Evolutionary conservation across 2,113 vertebrate genomes (phyloP), one percentile per base, ranked within the genome.

Genomic region (Rhinoderma darwinii): DNA sequence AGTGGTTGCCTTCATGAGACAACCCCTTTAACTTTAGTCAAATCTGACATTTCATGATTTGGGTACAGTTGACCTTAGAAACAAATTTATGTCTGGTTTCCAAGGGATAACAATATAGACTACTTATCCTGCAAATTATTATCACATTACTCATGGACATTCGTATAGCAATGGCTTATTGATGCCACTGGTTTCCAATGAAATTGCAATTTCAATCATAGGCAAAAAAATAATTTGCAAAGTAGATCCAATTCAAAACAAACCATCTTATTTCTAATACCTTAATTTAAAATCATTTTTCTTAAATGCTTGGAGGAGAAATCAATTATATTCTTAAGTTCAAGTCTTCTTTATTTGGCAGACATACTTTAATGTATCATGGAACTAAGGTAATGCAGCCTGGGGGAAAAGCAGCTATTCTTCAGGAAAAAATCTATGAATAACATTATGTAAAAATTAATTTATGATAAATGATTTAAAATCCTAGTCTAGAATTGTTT

Each of bases 361-460:
- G 83, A 44, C 47, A 30, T 72, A 43, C 61, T 88, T 18, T 90
- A 89, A 92, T 87, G 68, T 89, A 89, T 92, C 88, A 90, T 82
- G 89, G 84, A 85, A 89, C 81, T 86, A 92, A 84, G 88, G 79
- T 91, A 93, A 90, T 6, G 5, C 70, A 85, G 81, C 84, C 84
- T 82, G 70, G 88, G 90, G 90, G 89, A 92, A 92, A 89, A 75
- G 37, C 22, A 90, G 88, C 84, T 90, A 78, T 92, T 93, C 88
- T 91, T 91, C 87, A 83, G 84, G 75, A 84, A 93, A 92, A 88
- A 93, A 89, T 89, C 82, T 88, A 92, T 92, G 88, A 93, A 92
- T 92, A 92, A 90, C 30, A 93, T 90, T 92, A 93, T 83, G 75
- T 37, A 91, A 91, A 92, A 94, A 91, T 92, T 93, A 93, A 94